phyloP scores from a whole-genome alignment of 2,797 vertebrate genomes.

The Dermochelys coriacea region DNA sequence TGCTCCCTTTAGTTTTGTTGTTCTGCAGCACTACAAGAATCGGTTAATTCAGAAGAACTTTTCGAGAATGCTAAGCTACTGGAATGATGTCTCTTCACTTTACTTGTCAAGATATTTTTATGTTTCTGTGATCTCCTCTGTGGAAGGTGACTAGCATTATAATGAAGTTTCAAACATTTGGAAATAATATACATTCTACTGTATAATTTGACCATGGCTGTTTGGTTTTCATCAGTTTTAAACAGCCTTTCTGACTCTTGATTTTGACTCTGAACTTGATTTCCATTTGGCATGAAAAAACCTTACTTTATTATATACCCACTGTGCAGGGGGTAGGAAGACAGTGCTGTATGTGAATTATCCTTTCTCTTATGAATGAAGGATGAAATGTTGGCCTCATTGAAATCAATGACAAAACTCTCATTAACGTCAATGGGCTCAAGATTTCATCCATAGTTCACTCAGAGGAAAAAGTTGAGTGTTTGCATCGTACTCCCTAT shows the following conservation, averaged over 20 bases:
- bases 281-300: constrained; percentile 24
- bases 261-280: constrained; percentile 18
- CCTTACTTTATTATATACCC: not conserved
- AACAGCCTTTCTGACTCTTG: constrained; percentile 1
- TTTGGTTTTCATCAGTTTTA: constrained; percentile 3
- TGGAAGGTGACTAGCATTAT: not conserved
- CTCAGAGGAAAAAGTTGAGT: not conserved
- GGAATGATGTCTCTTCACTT: not conserved
- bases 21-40: not conserved
- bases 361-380: constrained; percentile 51
- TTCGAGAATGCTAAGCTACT: not conserved
- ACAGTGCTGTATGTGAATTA: not conserved
- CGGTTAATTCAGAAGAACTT: not conserved
- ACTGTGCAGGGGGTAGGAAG: not conserved
- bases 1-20: not conserved
- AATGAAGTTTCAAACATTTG: not conserved
- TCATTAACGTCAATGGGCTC: not conserved
- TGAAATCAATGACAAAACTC: not conserved
- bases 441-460: constrained; percentile 15
- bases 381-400: not conserved
- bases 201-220: not conserved
- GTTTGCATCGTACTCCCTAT: not conserved
- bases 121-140: not conserved
- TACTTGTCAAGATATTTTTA: not conserved
- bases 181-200: not conserved